A percentile compares a stretch with the other conserved stretches of the same genome.
Evolutionary conservation across 2,797 vertebrate species (phyloP).

Genomic region (Tokudaia muenninki): DNA sequence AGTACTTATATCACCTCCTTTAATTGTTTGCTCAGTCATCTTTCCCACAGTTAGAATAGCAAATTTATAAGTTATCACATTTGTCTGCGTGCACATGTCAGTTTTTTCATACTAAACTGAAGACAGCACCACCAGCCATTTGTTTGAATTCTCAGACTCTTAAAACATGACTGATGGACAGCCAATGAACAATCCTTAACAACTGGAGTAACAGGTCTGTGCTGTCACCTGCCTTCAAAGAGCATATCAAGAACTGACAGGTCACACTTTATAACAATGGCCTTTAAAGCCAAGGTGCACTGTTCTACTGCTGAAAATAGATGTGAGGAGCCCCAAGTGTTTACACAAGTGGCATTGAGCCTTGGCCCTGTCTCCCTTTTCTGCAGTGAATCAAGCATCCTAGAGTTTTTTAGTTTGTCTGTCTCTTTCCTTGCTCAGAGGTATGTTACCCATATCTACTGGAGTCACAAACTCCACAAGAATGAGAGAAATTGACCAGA

Average conservation of each 20-base stretch:
- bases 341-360: background rate
- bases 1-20: background rate
- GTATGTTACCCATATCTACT: background rate
- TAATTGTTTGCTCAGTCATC: background rate
- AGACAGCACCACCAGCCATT: fast-evolving
- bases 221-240: background rate
- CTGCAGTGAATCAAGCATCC: background rate
- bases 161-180: background rate
- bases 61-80: fast-evolving
- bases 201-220: background rate
- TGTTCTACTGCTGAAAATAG: background rate
- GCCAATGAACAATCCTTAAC: background rate
- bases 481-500: background rate
- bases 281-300: background rate
- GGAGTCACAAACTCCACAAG: background rate
- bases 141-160: background rate
- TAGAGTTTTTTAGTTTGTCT: background rate
- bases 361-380: background rate
- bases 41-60: background rate
- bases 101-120: background rate
- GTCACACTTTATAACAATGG: background rate
- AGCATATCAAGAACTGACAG: background rate
- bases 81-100: background rate
- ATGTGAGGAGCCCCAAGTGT: background rate
- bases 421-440: background rate